Percentiles rank a stretch among this genome's conserved stretches.
phyloP scores from a whole-genome alignment of 30 jellyfish, hydroid and myxozoan genomes.

The Aurelia aurita complex sp. Pacific region DNA sequence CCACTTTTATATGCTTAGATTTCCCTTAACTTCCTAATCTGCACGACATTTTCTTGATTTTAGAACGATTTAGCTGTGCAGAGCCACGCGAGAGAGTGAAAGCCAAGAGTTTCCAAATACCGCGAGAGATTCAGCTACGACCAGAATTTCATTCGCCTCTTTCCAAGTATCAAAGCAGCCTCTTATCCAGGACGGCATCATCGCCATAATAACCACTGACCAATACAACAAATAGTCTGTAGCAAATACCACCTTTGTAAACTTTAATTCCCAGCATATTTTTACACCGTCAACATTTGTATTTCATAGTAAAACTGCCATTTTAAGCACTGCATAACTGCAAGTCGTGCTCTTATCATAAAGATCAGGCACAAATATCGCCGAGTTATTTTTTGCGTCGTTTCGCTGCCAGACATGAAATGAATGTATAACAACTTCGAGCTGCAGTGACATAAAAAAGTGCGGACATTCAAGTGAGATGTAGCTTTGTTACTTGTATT shows the following conservation, averaged over 20 bases:
- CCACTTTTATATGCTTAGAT: too few species aligned
- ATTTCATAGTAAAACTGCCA: background rate
- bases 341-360: too few species aligned
- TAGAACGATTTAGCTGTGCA: constrained; percentile 74
- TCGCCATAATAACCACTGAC: constrained; percentile 3
- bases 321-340: too few species aligned
- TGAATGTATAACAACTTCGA: too few species aligned
- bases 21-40: too few species aligned
- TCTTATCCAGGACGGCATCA: constrained; percentile 57
- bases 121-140: constrained; percentile 63
- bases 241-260: background rate
- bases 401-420: too few species aligned
- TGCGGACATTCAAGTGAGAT: too few species aligned
- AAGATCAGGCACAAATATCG: too few species aligned
- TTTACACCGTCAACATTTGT: background rate
- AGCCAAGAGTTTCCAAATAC: constrained; percentile 26
- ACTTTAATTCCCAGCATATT: background rate
- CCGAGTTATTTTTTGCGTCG: too few species aligned
- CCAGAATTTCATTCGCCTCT: constrained; percentile 81
- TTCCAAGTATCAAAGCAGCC: constrained; percentile 85
- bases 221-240: background rate
- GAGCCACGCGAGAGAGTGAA: constrained; percentile 56
- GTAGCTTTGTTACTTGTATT: too few species aligned
- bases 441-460: too few species aligned
- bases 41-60: background rate